phyloP scores from a whole-genome alignment of 1,140 invertebrate genomes.

The Drosophila ohnishii region DNA sequence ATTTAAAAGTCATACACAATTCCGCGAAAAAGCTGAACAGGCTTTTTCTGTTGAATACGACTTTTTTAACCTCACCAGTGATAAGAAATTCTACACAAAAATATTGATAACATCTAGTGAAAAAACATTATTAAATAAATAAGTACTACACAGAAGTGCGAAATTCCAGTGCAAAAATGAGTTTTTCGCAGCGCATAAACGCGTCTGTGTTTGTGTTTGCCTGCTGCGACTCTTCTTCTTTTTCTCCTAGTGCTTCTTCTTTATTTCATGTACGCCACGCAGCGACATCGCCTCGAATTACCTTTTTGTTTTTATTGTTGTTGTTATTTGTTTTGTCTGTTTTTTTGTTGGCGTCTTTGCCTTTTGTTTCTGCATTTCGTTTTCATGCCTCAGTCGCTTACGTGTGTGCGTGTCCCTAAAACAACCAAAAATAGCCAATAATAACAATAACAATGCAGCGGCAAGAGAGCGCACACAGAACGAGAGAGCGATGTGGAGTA shows the following conservation, averaged over 20 bases:
- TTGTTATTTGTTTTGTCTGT: conserved; percentile 8
- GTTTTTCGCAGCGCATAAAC: conserved; percentile 34
- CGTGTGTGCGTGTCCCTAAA: conserved; percentile 31
- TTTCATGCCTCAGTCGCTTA: conserved; percentile 28
- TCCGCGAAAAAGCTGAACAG: background rate
- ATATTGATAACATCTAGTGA: conserved; percentile 7
- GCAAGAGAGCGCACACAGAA: conserved; percentile 5
- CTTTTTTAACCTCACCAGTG: background rate
- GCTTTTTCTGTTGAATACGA: background rate
- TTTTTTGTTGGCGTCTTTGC: conserved; percentile 12
- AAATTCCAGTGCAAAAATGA: conserved; percentile 11
- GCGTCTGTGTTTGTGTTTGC: conserved; percentile 15
- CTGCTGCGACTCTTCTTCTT: conserved; percentile 30
- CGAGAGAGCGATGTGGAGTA: background rate
- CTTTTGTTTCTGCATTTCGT: conserved; percentile 36
- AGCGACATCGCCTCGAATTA: conserved; percentile 50
- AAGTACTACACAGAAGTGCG: background rate
- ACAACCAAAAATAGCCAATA: conserved; percentile 43
- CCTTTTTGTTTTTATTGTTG: conserved; percentile 18
- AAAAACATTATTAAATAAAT: background rate
- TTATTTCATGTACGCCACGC: conserved; percentile 31
- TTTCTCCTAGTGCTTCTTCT: conserved; percentile 12
- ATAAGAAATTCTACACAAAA: background rate
- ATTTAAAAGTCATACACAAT: background rate
- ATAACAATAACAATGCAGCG: conserved; percentile 52